Percentiles rank a stretch among this genome's conserved stretches.
Conservation (phyloP, 1,140 invertebrate genomes). For the Caenorhabditis tropicalis region DNA sequence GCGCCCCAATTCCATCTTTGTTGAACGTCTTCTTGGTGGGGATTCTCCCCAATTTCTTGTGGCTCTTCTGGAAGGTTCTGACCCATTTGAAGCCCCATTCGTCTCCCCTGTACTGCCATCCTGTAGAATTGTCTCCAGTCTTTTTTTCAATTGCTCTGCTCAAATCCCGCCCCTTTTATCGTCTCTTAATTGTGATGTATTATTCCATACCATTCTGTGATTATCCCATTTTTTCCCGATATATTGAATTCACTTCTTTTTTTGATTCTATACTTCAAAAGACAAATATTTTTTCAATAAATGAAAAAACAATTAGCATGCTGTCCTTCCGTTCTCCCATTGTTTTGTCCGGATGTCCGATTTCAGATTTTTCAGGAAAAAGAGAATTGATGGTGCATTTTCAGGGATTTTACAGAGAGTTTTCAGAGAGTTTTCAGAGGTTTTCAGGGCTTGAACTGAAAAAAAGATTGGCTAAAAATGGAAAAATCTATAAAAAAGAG, state of each 20-base stretch:
- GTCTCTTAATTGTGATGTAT: not conserved
- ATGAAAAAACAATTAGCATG: not conserved
- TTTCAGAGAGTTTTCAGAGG: not conserved
- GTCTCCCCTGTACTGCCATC: too few species aligned
- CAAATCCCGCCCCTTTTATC: too few species aligned
- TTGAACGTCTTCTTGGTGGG: not conserved
- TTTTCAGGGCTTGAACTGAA: too few species aligned
- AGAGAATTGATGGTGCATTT: not conserved
- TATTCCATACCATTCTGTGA: not conserved
- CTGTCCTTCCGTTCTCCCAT: too few species aligned
- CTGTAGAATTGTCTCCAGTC: too few species aligned
- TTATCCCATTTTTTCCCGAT: not conserved
- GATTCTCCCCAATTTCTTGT: not conserved
- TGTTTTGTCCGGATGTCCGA: too few species aligned
- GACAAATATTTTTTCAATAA: not conserved
- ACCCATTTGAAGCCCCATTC: too few species aligned
- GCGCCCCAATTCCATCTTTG: conserved; percentile 25
- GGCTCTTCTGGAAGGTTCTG: not conserved
- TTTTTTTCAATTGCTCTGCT: too few species aligned
- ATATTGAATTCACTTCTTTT: not conserved
- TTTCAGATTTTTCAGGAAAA: not conserved
- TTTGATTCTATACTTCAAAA: too few species aligned
- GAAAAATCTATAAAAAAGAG: too few species aligned
- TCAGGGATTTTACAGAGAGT: not conserved
- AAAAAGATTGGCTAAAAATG: too few species aligned